A percentile compares a stretch with the other conserved stretches of the same genome.
Evolutionary conservation across 2,113 vertebrate genomes (phyloP).

Genomic region (Mormoops blainvillei): DNA sequence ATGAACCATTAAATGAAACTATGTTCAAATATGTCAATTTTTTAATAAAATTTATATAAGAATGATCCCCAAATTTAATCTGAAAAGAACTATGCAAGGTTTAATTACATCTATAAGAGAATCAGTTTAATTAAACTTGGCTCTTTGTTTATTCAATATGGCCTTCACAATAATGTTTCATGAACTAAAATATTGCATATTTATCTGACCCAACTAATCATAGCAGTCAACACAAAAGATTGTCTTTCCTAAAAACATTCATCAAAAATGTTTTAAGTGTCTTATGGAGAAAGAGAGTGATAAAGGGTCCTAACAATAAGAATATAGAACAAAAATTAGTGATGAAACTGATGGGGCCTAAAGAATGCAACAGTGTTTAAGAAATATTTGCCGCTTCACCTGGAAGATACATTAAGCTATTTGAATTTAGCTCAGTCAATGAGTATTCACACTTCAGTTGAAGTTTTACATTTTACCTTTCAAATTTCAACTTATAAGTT

Average conservation of each 20-base stretch:
- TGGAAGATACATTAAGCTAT: background rate
- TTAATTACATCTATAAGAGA: conserved; percentile 1
- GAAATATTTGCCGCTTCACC: background rate
- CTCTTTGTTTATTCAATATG: conserved; percentile 25
- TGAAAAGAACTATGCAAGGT: conserved; percentile 7
- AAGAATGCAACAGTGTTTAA: background rate
- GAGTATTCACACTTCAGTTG: background rate
- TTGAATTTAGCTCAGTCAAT: background rate
- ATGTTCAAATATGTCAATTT: background rate
- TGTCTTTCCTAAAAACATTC: background rate
- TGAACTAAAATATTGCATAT: conserved; percentile 39
- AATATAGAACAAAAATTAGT: background rate
- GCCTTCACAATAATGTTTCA: background rate
- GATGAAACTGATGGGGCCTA: background rate
- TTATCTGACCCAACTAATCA: conserved; percentile 17
- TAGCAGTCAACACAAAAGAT: conserved; percentile 8
- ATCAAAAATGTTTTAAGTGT: background rate
- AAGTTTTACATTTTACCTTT: background rate
- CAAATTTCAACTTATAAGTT: background rate
- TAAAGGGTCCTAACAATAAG: background rate
- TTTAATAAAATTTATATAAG: background rate
- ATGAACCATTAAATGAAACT: background rate
- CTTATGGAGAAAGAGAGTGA: background rate
- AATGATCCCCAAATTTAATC: background rate
- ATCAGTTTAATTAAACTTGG: conserved; percentile 6